These are phyloP conservation scores for Nestor notabilis DNA, from an alignment of 2,113 vertebrate species.

Conservation along the genomic window DNA sequence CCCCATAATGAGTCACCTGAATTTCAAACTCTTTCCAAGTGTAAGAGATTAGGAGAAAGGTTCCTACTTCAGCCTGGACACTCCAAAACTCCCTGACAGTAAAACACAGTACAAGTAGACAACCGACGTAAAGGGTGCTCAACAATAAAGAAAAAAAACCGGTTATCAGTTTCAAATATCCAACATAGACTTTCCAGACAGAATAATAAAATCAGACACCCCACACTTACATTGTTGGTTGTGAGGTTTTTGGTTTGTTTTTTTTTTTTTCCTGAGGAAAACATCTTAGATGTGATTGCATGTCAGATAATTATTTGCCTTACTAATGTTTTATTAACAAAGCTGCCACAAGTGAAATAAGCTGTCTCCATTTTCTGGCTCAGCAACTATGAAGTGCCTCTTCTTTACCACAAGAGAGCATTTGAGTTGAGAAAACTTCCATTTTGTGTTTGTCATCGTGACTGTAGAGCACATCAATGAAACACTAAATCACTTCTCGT, in stretches of 20 bases:
- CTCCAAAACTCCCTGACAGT: background rate
- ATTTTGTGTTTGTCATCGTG: constrained; percentile 3
- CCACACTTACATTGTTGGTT: background rate
- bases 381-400: constrained; percentile 47
- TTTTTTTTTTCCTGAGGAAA: background rate
- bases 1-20: background rate
- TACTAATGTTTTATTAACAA: constrained; percentile 63
- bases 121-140: background rate
- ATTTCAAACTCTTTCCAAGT: background rate
- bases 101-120: background rate
- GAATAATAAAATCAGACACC: background rate
- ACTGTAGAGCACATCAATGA: background rate
- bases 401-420: constrained; percentile 59
- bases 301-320: constrained; percentile 61
- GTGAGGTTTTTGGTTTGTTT: background rate
- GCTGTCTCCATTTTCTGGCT: constrained; percentile 48
- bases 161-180: background rate
- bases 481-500: constrained; percentile 12
- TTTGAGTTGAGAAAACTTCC: constrained; percentile 57
- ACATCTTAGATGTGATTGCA: constrained; percentile 41
- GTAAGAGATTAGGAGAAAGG: background rate
- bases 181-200: background rate
- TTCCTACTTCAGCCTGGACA: background rate
- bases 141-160: background rate
- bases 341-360: constrained; percentile 35